Evolutionary conservation across 2,888 invertebrate genomes (phyloP), one percentile per base, ranked within the genome.

Genomic region (Agrotis segetum): DNA sequence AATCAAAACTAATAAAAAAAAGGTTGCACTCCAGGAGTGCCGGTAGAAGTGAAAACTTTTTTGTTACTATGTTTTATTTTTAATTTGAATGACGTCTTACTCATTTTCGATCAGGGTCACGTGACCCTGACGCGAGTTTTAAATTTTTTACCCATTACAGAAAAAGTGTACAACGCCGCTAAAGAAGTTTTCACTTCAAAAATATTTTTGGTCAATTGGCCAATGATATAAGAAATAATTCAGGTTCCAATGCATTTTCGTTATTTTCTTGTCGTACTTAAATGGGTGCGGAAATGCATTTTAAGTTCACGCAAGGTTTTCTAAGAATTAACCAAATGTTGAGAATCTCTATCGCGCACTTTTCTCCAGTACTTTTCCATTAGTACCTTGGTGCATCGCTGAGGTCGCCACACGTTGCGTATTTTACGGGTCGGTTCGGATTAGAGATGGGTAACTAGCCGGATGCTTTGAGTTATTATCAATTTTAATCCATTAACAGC

Each of bases 311-410:
- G 61, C 55, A 56, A 56, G 64, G 65, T 71, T 56, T 50, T 63
- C 50, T 58, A 53, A 47, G 66, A 50, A 46, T 67, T 59, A 56
- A 84, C 44, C 88, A 92, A 92, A 89, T 88, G 93, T 94, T 92
- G 73, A 59, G 69, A 50, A 85, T 82, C 49, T 24, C 92, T 92
- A 90, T 24, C 74, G 88, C 85, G 79, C 83, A 90, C 89, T 91
- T 93, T 93, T 90, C 90, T 89, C 88, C 90, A 91, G 95, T 94
- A 94, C 88, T 93, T 94, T 94, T 94, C 95, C 94, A 91, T 90
- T 83, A 82, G 84, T 89, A 85, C 87, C 89, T 89, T 88, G 87
- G 78, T 83, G 86, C 83, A 87, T 80, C 78, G 81, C 84, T 79
- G 61, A 82, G 71, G 75, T 84, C 79, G 74, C 62, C 19, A 46